Evolutionary conservation across 2,888 invertebrate species (phyloP), one percentile per base, ranked within the genome.

Genomic region (Tiphia femorata): DNA sequence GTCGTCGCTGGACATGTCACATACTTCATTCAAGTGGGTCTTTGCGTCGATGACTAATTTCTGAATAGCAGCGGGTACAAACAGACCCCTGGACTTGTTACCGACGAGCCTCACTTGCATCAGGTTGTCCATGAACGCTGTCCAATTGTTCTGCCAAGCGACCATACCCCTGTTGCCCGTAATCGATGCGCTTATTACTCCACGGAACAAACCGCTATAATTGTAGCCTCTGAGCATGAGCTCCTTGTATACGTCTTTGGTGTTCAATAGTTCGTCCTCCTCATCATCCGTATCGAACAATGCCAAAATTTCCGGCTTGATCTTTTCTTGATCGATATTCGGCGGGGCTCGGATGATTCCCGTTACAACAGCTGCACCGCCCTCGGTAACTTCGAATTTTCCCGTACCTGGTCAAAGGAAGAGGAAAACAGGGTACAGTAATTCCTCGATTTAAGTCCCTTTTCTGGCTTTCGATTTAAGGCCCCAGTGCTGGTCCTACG

Each of bases 1-100:
- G 14, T 33, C 33, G 4, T 12, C 1, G n/a, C n/a, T n/a, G n/a
- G n/a, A n/a, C n/a, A n/a, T n/a, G n/a, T n/a, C n/a, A n/a, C n/a
- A n/a, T n/a, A n/a, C n/a, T n/a, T n/a, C n/a, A n/a, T 80, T 70
- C 3, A 81, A 62, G 53, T 17, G 27, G 10, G 8, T n/a, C n/a
- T 16, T 27, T 2, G 0, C 10, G 14, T 43, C 6, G 8, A 43
- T 27, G 8, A 43, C 43, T 17, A 43, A 17, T 16, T 43, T 43
- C n/a, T 17, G 29, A 8, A 43, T 43, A 1, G 2, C 7, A 29
- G n/a, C 6, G 2, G 43, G 43, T 14, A 27, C 17, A 1, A 17
- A 3, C 2, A 43, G 10, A 4, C 5, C 5, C n/a, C 10, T 27
- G n/a, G 16, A 17, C 10, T 27, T 19, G 19, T 5, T 17, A 3